Conservation (phyloP, 2,888 invertebrate species). For the Punctoribates punctum region DNA sequence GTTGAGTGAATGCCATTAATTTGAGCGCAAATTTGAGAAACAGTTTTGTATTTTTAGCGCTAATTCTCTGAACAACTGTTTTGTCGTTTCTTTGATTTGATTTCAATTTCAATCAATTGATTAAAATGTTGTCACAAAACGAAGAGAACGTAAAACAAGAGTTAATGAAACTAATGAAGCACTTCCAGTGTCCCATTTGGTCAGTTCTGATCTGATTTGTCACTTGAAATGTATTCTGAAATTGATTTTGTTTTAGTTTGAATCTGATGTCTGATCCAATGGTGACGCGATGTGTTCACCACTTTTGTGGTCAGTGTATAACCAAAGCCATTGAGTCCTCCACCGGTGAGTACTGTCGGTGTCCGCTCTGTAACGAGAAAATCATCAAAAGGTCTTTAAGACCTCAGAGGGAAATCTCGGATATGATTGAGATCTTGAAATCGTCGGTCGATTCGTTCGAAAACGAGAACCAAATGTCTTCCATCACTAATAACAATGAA, state of each 20-base stretch:
- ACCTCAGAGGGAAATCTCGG: background rate
- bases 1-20: too few relatives aligned
- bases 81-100: background rate
- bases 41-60: too few relatives aligned
- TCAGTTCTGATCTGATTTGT: background rate
- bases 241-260: background rate
- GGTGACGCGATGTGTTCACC: slow-evolving; percentile 19
- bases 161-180: background rate
- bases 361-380: slow-evolving; percentile 28
- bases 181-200: slow-evolving; percentile 17
- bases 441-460: slow-evolving; percentile 7
- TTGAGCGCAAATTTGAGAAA: too few relatives aligned
- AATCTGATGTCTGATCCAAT: slow-evolving; percentile 26
- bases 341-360: slow-evolving; percentile 7
- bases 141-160: background rate
- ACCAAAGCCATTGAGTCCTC: slow-evolving; percentile 2
- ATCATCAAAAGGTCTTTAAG: slow-evolving; percentile 13
- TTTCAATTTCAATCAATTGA: background rate
- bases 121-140: background rate
- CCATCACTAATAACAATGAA: background rate
- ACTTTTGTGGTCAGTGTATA: slow-evolving; percentile 9
- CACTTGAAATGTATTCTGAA: background rate
- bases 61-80: background rate
- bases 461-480: background rate
- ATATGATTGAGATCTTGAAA: background rate